Percentiles rank a stretch among this genome's conserved stretches.
Conservation (phyloP, 2,888 invertebrate species). For the Conus canariensis region DNA sequence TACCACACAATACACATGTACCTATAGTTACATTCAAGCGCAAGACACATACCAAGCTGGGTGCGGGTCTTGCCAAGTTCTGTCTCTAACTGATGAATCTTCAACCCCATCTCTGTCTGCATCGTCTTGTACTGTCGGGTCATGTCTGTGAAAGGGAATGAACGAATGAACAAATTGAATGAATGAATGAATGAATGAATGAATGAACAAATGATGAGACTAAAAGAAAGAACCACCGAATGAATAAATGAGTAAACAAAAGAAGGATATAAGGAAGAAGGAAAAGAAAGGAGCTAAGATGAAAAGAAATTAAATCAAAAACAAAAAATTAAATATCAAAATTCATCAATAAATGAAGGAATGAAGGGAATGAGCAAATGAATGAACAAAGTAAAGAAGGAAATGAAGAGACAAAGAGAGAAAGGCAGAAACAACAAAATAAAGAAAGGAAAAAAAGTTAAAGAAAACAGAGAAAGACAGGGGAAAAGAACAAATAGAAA, state of each 20-base stretch:
- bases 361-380: too few relatives aligned
- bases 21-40: background rate
- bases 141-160: slow-evolving; percentile 65
- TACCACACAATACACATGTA: too few relatives aligned
- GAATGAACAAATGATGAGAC: background rate
- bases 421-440: background rate
- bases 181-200: background rate
- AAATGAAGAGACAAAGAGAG: background rate
- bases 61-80: slow-evolving; percentile 68
- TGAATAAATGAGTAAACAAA: slow-evolving; percentile 4
- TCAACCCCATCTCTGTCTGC: slow-evolving; percentile 75
- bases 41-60: slow-evolving; percentile 59
- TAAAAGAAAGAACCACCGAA: background rate
- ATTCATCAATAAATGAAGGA: too few relatives aligned
- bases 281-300: too few relatives aligned
- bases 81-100: slow-evolving; percentile 73
- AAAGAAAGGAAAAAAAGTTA: background rate
- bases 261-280: too few relatives aligned
- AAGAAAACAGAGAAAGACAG: background rate
- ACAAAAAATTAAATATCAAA: too few relatives aligned
- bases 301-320: too few relatives aligned
- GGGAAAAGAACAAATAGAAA: background rate
- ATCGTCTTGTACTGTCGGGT: slow-evolving; percentile 77
- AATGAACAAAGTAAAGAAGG: too few relatives aligned
- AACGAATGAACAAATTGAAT: too few relatives aligned